Percentiles rank a stretch among this genome's conserved stretches.
These are phyloP conservation scores for Cephus sareptanus DNA, from an alignment of 2,888 invertebrate genomes.

Conservation along the genomic window DNA sequence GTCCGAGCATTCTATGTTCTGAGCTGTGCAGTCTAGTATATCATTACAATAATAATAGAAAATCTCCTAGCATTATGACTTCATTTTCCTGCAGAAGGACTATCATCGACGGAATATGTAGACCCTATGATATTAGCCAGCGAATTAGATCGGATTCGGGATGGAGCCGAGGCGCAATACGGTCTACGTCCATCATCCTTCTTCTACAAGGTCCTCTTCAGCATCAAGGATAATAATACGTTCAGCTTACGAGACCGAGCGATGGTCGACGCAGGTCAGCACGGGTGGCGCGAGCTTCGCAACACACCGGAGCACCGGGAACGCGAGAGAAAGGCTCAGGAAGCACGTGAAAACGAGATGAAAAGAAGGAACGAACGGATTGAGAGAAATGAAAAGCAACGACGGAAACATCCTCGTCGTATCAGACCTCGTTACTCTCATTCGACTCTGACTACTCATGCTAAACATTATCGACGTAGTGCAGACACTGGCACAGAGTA, in stretches of 20 bases:
- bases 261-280: conserved; percentile 37
- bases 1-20: background rate
- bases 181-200: conserved; percentile 73
- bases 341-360: conserved; percentile 32
- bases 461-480: conserved; percentile 46
- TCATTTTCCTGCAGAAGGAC: conserved; percentile 48
- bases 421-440: conserved; percentile 47
- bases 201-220: conserved; percentile 72
- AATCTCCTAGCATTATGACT: background rate
- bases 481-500: conserved; percentile 55
- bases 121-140: conserved; percentile 63
- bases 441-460: conserved; percentile 9
- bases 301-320: conserved; percentile 44
- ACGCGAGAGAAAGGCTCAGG: conserved; percentile 42
- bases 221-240: conserved; percentile 60
- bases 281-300: conserved; percentile 41
- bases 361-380: conserved; percentile 31
- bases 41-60: too few species aligned
- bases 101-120: conserved; percentile 59
- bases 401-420: conserved; percentile 47
- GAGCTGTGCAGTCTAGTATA: too few species aligned
- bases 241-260: conserved; percentile 52
- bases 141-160: conserved; percentile 57
- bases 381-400: conserved; percentile 23
- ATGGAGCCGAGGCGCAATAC: conserved; percentile 68